Evolutionary conservation across 2,797 vertebrate species (phyloP), one percentile per base, ranked within the genome.

Genomic region (Enteromius trimaculatus): DNA sequence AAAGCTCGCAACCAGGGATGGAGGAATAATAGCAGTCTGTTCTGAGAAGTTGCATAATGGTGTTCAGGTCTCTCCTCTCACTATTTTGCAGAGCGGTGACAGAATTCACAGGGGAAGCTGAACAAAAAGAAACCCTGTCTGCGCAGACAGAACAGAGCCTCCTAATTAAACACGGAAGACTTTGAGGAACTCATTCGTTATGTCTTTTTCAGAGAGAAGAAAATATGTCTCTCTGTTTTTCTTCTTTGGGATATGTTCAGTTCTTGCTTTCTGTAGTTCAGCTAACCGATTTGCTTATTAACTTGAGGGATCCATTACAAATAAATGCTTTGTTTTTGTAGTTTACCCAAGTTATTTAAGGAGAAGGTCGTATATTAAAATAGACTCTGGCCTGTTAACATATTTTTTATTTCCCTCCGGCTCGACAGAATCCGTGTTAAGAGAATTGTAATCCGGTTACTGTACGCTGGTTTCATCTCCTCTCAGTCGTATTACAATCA

Each of bases 61-160:
- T 79, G 74, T 76, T 82, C 64, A 69, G 10, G 49, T 68, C 75
- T 89, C 86, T 31, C 74, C 26, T 80, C 60, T 88, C 69, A 64
- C 77, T 72, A 78, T 82, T 66, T 89, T 90, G 86, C 81, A 88
- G 86, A 86, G 85, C 74, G 86, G 87, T 86, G 88, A 88, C 79
- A 88, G 87, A 89, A 89, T 85, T 89, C 88, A 90, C 87, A 87
- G 62, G 84, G 86, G 88, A 87, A 77, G 90, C 76, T 69, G 76
- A 87, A 86, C 81, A 86, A 87, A 85, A 82, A 77, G 75, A 81
- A 62, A 60, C 44, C 66, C 81, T 84, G 86, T 89, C 84, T 85
- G 39, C 62, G 3, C 37, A 58, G 49, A 72, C 77, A 77, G 69
- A 82, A 74, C 47, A 86, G 80, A 80, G 64, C 64, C 44, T 81